Evolutionary conservation across 2,797 vertebrate species (phyloP).

Genomic region (Eulemur coronatus): DNA sequence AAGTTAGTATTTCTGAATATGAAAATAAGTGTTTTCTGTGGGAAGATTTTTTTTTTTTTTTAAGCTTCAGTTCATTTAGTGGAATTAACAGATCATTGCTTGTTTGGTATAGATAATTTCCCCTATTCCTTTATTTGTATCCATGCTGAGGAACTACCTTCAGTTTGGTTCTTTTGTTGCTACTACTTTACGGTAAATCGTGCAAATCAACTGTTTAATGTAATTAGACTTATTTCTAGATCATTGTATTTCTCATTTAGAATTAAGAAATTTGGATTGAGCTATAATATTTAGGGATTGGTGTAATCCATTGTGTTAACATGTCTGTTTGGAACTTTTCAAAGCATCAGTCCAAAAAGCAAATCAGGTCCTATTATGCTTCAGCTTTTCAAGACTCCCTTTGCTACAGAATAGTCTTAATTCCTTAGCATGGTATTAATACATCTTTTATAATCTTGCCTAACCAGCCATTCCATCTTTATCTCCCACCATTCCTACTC

Average conservation of each 20-base stretch:
- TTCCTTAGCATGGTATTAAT: not conserved
- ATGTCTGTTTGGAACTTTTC: not conserved
- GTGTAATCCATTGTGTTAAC: not conserved
- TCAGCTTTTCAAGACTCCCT: not conserved
- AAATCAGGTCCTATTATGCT: not conserved
- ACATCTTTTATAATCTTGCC: not conserved
- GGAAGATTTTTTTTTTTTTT: constrained; percentile 44
- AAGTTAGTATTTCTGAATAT: constrained; percentile 65
- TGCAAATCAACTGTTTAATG: not conserved
- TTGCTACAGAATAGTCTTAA: not conserved
- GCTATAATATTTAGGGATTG: not conserved
- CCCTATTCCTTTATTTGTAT: not conserved
- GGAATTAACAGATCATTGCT: constrained; percentile 47
- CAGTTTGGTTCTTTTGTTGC: not conserved
- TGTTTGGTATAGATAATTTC: constrained; percentile 8
- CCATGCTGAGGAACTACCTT: not conserved
- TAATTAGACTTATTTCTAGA: not conserved
- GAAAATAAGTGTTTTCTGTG: constrained; percentile 52
- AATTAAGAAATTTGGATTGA: constrained; percentile 6
- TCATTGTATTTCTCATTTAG: not conserved
- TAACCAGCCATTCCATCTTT: not conserved
- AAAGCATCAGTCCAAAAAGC: not conserved
- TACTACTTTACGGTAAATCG: not conserved
- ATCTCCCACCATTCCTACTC: not conserved
- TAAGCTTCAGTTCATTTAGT: constrained; percentile 24